Evolutionary conservation across 1,140 invertebrate genomes (phyloP).

Genomic region (Cotesia vestalis): DNA sequence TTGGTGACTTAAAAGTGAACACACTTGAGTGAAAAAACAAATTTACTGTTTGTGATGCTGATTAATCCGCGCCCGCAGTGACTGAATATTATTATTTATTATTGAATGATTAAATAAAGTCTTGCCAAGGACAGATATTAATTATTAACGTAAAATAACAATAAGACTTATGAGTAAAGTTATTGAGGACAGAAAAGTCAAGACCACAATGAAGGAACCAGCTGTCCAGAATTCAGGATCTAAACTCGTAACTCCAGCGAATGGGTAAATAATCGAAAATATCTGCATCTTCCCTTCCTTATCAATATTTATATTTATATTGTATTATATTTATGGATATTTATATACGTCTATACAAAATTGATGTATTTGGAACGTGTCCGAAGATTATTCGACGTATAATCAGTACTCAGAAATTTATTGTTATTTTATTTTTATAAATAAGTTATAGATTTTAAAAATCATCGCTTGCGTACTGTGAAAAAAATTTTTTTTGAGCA

Average conservation of each 20-base stretch:
- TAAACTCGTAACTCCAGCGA: slow-evolving; percentile 44
- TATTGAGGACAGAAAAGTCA: not conserved
- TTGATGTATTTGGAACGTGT: slow-evolving; percentile 1
- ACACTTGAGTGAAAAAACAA: slow-evolving; percentile 6
- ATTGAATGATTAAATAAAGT: not conserved
- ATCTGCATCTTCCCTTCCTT: slow-evolving; percentile 41
- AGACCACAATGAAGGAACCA: slow-evolving; percentile 46
- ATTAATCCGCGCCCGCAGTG: not conserved
- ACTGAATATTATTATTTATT: not conserved
- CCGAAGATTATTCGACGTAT: slow-evolving; percentile 4
- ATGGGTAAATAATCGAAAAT: slow-evolving; percentile 52
- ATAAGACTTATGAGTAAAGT: not conserved
- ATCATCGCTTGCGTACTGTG: too few relatives aligned
- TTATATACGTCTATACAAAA: too few relatives aligned
- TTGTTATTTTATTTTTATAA: too few relatives aligned
- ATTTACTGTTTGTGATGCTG: not conserved
- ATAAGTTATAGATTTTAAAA: too few relatives aligned
- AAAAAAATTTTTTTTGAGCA: too few relatives aligned
- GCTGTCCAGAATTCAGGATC: slow-evolving; percentile 37
- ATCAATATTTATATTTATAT: slow-evolving; percentile 22
- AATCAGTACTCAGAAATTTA: too few relatives aligned
- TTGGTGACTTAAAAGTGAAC: slow-evolving; percentile 5
- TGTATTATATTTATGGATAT: not conserved
- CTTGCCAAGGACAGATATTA: not conserved
- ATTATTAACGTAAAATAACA: not conserved